Percentiles rank a stretch among this genome's conserved stretches.
These are phyloP conservation scores for Nannospalax galili DNA, from an alignment of 2,113 vertebrate genomes.

Conservation along the genomic window DNA sequence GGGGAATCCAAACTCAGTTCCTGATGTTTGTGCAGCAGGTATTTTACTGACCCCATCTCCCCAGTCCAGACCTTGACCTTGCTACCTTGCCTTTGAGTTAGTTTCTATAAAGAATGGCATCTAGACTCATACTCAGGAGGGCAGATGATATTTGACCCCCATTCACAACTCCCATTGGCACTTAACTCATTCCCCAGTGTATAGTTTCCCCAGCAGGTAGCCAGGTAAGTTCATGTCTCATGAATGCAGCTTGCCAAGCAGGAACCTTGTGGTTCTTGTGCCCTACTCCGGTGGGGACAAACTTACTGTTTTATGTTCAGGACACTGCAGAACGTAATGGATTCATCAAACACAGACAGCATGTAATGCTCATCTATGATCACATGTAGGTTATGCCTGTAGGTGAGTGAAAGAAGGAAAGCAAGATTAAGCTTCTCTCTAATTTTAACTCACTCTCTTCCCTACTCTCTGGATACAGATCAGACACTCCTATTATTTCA, in stretches of 20 bases:
- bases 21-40: background rate
- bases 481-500: background rate
- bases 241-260: background rate
- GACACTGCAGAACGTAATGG: constrained; percentile 91
- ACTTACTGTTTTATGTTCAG: constrained; percentile 92
- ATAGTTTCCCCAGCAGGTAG: background rate
- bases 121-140: background rate
- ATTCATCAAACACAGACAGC: constrained; percentile 94
- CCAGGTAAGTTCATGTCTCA: background rate
- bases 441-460: background rate
- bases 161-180: background rate
- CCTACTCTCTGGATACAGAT: background rate
- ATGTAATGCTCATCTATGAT: constrained; percentile 96
- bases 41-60: background rate
- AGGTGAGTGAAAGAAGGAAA: constrained; percentile 25
- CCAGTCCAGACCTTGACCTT: background rate
- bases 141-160: background rate
- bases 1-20: background rate
- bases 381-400: constrained; percentile 91
- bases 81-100: background rate
- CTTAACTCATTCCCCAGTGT: background rate
- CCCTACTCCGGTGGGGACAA: background rate
- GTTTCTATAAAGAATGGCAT: background rate
- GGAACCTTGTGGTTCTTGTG: background rate
- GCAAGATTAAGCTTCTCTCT: background rate